Conservation (phyloP, 30 jellyfish, hydroid and myxozoan species). For the Mastigias papua region DNA sequence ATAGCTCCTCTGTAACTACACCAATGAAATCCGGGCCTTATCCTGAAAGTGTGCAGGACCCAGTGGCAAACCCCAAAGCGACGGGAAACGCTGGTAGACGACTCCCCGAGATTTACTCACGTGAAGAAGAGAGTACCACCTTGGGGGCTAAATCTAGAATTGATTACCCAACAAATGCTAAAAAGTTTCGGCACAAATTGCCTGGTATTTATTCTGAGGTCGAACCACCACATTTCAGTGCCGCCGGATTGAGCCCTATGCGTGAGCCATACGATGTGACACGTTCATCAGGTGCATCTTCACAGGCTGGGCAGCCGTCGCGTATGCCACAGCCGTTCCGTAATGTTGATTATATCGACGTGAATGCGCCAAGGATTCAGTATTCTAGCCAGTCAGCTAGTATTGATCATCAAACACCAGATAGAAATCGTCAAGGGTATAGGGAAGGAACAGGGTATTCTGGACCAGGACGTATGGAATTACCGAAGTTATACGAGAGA, state of each 20-base stretch:
- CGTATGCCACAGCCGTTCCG: no score
- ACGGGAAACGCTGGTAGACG: not conserved
- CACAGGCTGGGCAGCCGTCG: not conserved
- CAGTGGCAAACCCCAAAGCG: not conserved
- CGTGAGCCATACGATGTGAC: not conserved
- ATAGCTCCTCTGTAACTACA: slow-evolving; percentile 25
- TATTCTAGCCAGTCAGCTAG: no score
- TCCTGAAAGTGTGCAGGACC: not conserved
- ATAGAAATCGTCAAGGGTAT: no score
- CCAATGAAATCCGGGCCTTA: slow-evolving; percentile 14
- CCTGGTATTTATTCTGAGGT: not conserved
- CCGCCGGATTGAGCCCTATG: not conserved
- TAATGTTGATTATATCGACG: no score
- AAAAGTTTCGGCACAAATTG: not conserved
- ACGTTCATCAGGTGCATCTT: not conserved
- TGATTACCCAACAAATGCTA: not conserved
- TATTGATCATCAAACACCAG: no score
- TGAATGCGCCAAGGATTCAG: no score
- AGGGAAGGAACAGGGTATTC: not conserved
- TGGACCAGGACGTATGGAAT: not conserved
- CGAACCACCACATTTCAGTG: not conserved
- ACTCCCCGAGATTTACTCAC: not conserved
- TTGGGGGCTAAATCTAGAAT: not conserved
- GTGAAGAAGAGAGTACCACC: not conserved
- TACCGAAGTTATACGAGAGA: not conserved